A percentile compares a stretch with the other conserved stretches of the same genome.
Evolutionary conservation across 2,797 vertebrate species (phyloP).

Genomic region (Corythornis leucogaster): DNA sequence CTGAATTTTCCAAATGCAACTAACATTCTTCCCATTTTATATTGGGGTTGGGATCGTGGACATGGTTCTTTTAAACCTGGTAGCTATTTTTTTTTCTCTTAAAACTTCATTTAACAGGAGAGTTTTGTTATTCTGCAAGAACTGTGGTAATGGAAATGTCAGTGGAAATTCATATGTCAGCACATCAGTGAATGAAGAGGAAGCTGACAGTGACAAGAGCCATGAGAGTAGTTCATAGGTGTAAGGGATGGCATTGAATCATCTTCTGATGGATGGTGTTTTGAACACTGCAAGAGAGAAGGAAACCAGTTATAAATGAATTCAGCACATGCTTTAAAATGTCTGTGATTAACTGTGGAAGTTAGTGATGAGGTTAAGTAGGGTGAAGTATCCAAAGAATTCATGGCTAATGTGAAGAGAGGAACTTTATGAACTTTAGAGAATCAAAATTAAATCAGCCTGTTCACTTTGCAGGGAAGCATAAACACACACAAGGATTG

Average conservation of each 20-base stretch:
- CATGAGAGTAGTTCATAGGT: not conserved
- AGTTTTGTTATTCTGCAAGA: not conserved
- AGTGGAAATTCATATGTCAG: constrained; percentile 6
- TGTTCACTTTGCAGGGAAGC: not conserved
- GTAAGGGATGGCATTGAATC: not conserved
- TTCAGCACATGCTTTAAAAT: not conserved
- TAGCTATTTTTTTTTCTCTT: not conserved
- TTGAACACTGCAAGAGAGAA: constrained; percentile 15
- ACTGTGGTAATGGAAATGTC: not conserved
- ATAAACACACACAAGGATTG: not conserved
- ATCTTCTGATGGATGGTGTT: not conserved
- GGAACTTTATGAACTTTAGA: not conserved
- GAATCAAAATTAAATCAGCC: not conserved
- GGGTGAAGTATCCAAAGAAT: constrained; percentile 9
- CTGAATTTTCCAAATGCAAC: not conserved
- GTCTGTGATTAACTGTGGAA: not conserved
- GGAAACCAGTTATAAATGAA: not conserved
- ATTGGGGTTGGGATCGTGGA: not conserved
- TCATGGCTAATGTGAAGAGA: not conserved
- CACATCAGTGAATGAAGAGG: not conserved
- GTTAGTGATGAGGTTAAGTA: constrained; percentile 2
- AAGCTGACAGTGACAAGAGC: not conserved
- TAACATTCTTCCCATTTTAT: not conserved
- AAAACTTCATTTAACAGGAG: not conserved
- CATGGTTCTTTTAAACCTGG: not conserved